These are phyloP conservation scores for Saccostrea glomerata DNA, from an alignment of 1,140 invertebrate species.

Conservation along the genomic window DNA sequence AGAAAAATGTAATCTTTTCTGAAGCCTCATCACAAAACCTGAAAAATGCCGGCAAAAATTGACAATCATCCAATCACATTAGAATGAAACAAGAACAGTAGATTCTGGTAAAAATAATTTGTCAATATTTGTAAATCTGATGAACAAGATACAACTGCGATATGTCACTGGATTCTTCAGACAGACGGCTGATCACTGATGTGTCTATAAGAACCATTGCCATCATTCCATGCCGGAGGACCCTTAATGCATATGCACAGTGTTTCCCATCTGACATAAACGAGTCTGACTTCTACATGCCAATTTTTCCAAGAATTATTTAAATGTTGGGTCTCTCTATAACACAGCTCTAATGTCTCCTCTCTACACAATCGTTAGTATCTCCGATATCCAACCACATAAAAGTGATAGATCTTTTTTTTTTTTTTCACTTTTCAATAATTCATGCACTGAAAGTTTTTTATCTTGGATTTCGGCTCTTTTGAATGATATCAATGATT, in stretches of 20 bases:
- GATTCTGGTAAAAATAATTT: background rate
- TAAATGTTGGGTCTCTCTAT: background rate
- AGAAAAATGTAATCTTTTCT: slow-evolving; percentile 7
- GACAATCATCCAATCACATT: slow-evolving; percentile 8
- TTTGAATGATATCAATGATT: background rate
- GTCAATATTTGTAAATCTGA: slow-evolving; percentile 1
- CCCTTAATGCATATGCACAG: slow-evolving; percentile 31
- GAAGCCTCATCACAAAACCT: background rate
- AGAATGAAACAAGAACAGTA: background rate
- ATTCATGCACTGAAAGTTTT: background rate
- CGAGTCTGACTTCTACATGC: background rate
- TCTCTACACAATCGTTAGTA: background rate
- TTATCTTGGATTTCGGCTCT: background rate
- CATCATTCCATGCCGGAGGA: background rate
- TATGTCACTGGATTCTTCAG: background rate
- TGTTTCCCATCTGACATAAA: slow-evolving; percentile 8
- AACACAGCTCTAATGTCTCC: background rate
- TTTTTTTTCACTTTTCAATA: background rate
- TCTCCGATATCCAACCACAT: background rate
- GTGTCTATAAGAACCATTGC: background rate
- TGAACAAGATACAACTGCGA: background rate
- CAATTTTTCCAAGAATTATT: slow-evolving; percentile 3
- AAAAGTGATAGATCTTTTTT: background rate
- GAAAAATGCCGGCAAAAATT: background rate
- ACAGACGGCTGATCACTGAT: background rate